Conservation (phyloP, 2,113 vertebrate genomes). For the Alethe diademata region DNA sequence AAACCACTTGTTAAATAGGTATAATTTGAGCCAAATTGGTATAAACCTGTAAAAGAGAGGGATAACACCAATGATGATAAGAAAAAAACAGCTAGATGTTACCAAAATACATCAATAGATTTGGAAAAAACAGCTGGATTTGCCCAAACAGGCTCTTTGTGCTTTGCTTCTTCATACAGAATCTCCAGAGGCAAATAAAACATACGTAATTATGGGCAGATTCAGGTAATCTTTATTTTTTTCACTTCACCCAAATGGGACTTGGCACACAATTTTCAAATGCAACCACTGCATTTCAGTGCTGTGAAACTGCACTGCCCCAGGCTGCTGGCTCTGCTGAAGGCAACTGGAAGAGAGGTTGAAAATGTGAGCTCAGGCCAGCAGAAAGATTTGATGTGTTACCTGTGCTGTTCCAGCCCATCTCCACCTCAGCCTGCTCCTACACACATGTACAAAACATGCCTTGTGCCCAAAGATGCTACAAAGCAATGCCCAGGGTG, state of each 20-base stretch:
- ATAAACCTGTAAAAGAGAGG: neutral
- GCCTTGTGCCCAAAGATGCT: neutral
- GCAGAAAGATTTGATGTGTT: neutral
- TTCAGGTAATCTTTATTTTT: neutral
- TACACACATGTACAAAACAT: fast-evolving
- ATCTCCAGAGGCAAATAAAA: neutral
- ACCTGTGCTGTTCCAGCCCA: neutral
- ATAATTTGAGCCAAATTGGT: neutral
- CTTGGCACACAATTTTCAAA: neutral
- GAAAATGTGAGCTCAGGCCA: neutral
- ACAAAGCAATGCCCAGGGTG: neutral
- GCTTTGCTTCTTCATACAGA: neutral
- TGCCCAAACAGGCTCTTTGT: neutral
- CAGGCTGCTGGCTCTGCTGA: neutral
- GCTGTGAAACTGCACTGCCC: neutral
- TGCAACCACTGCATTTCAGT: neutral
- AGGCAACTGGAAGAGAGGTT: neutral
- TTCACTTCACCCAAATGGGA: neutral
- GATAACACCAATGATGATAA: neutral
- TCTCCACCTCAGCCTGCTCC: neutral
- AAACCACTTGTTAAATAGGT: neutral
- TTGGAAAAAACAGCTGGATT: neutral
- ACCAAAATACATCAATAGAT: neutral
- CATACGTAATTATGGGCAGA: neutral
- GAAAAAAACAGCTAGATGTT: neutral